Conservation (phyloP, 2,113 vertebrate species). For the Scortum barcoo region DNA sequence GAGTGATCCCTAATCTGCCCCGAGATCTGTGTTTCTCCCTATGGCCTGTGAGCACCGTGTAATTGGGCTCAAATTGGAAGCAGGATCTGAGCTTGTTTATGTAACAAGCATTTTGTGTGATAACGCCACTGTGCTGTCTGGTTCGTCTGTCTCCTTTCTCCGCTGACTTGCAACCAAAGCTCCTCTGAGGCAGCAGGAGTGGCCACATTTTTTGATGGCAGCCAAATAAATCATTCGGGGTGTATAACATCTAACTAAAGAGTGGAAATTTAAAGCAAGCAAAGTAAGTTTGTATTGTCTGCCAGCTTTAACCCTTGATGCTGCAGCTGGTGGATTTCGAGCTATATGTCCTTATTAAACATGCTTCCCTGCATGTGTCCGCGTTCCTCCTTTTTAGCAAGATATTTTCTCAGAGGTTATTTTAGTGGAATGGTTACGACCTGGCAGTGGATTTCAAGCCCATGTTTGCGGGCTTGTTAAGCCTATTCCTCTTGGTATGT, state of each 20-base stretch:
- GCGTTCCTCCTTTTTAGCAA: not conserved
- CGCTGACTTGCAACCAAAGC: slow-evolving; percentile 36
- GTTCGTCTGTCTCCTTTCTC: slow-evolving; percentile 19
- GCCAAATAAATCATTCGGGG: not conserved
- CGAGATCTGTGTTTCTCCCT: slow-evolving; percentile 71
- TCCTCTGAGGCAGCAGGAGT: not conserved
- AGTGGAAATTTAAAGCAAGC: not conserved
- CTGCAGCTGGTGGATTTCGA: slow-evolving; percentile 8
- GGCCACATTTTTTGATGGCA: not conserved
- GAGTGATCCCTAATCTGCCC: slow-evolving; percentile 69
- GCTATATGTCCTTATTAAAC: not conserved
- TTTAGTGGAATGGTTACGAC: slow-evolving; percentile 15
- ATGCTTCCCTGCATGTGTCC: not conserved
- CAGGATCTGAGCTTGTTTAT: slow-evolving; percentile 69
- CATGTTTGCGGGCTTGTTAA: slow-evolving; percentile 14
- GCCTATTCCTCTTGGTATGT: slow-evolving; percentile 35
- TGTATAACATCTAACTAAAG: not conserved
- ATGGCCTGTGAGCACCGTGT: slow-evolving; percentile 69
- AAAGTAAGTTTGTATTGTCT: not conserved
- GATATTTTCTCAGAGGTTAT: slow-evolving; percentile 34
- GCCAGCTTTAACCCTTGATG: slow-evolving; percentile 15
- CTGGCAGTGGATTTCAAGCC: slow-evolving; percentile 35
- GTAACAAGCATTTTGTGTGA: slow-evolving; percentile 67
- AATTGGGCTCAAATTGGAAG: slow-evolving; percentile 75
- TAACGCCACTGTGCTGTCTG: slow-evolving; percentile 43